Conservation (phyloP, 30 jellyfish, hydroid and myxozoan genomes). For the Nemopilema nomurai region DNA sequence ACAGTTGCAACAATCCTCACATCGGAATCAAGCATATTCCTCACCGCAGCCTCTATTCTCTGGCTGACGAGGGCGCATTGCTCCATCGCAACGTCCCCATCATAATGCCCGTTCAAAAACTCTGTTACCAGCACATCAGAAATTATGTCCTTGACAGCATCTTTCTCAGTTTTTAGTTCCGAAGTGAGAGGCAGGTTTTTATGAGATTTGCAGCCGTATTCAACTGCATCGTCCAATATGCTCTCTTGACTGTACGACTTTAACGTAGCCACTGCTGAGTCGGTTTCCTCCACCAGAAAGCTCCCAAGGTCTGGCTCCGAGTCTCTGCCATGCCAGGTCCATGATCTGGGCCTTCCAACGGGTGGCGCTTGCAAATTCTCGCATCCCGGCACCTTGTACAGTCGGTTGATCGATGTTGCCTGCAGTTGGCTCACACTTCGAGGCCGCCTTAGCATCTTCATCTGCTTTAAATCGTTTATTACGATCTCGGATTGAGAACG, state of each 20-base stretch:
- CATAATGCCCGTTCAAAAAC: slow-evolving; percentile 53
- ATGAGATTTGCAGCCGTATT: slow-evolving; percentile 17
- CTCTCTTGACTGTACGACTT: slow-evolving; percentile 55
- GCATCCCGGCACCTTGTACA: slow-evolving; percentile 48
- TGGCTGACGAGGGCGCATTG: slow-evolving; percentile 75
- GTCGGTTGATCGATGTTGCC: slow-evolving; percentile 55
- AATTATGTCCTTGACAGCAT: slow-evolving; percentile 58
- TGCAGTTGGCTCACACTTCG: slow-evolving; percentile 30
- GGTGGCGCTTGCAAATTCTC: slow-evolving; percentile 34
- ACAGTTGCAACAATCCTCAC: slow-evolving; percentile 68
- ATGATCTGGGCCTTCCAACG: slow-evolving; percentile 71
- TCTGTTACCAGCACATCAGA: slow-evolving; percentile 77
- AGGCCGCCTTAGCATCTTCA: slow-evolving; percentile 17
- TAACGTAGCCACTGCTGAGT: background rate
- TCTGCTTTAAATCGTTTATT: slow-evolving; percentile 25
- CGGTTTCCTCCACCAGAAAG: slow-evolving; percentile 26
- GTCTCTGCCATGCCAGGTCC: slow-evolving; percentile 79
- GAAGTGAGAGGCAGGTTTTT: slow-evolving; percentile 2
- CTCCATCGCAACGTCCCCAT: slow-evolving; percentile 43
- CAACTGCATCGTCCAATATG: slow-evolving; percentile 23
- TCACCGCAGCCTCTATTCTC: slow-evolving; percentile 67
- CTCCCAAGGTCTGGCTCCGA: slow-evolving; percentile 32
- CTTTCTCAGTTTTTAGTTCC: slow-evolving; percentile 45
- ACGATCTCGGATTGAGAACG: slow-evolving; percentile 67
- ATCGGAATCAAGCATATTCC: slow-evolving; percentile 35